Percentiles rank a stretch among this genome's conserved stretches.
phyloP scores from a whole-genome alignment of 2,113 vertebrate genomes.

The Syngnathus typhle region DNA sequence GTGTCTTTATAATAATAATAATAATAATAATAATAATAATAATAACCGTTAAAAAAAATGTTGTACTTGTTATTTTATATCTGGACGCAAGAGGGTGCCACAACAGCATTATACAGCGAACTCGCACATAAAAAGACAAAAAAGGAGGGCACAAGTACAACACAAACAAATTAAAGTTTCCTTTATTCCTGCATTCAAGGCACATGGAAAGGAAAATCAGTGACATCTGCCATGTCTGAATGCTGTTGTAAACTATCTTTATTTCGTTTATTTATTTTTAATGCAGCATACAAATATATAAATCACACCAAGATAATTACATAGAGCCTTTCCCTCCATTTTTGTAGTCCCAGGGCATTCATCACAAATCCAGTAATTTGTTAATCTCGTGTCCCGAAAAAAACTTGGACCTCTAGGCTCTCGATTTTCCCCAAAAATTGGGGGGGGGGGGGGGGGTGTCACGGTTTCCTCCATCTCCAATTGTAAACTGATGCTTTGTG shows the following conservation, averaged over 20 bases:
- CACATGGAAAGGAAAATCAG: constrained; percentile 1
- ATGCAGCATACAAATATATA: not conserved
- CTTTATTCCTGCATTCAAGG: constrained; percentile 27
- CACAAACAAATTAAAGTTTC: constrained; percentile 4
- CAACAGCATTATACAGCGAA: not conserved
- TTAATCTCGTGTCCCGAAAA: constrained; percentile 23
- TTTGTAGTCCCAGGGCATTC: not conserved
- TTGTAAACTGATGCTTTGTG: constrained; percentile 1
- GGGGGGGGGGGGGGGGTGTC: too few relatives aligned
- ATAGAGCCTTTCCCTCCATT: constrained; percentile 12
- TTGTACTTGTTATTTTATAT: not conserved
- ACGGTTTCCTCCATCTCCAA: not conserved
- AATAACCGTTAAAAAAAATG: too few relatives aligned
- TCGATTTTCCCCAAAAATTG: not conserved
- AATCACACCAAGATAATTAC: constrained; percentile 12
- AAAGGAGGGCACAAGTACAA: not conserved
- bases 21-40: too few relatives aligned
- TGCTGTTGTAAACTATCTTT: not conserved
- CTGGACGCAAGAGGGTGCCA: constrained; percentile 34
- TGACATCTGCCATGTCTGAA: not conserved
- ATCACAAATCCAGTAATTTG: not conserved
- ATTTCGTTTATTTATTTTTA: not conserved
- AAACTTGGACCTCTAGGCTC: not conserved
- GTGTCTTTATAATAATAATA: too few relatives aligned
- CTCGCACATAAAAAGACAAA: too few relatives aligned